Evolutionary conservation across 2,888 invertebrate genomes (phyloP), one percentile per base, ranked within the genome.

Genomic region (Callosobruchus maculatus): DNA sequence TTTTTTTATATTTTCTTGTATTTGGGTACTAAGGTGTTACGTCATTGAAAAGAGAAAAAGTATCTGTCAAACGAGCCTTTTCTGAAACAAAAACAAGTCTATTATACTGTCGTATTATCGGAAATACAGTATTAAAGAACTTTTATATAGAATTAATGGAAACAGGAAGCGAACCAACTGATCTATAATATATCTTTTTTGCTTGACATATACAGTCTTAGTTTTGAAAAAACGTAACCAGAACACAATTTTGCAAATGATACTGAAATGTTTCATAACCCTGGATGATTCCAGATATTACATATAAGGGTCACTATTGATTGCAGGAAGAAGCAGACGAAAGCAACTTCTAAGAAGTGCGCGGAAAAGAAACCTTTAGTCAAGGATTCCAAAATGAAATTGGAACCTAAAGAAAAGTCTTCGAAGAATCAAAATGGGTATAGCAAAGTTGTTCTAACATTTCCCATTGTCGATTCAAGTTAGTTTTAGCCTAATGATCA

Each of bases 391-490:
- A 82, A 81, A 76, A 68, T 74, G 0, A 81, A 80, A 75, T 76
- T 74, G 13, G 81, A 83, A 26, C 70, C 74, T 26, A 78, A 80
- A 74, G 82, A 82, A 67, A 82, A 82, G 71, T 7, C 78, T 26
- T 69, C 77, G 77, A 83, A 83, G 74, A 81, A 81, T 74, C 80
- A 80, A 75, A 82, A 80, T 81, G 83, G 84, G 85, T 84, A 84
- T 83, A 82, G 78, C 68, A 80, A 80, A 77, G 80, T 83, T 76
- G 80, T 73, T 82, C 79, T 83, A 80, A 78, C 78, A 80, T 80
- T 82, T 75, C 77, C 80, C 20, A 68, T n/a, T 68, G 20, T 5
- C 20, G 1, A 68, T 68, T 70, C 76, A 78, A 79, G 78, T 78
- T 79, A 79, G 78, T 80, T 78, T 74, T 71, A 49, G 9, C 1